phyloP scores from a whole-genome alignment of 1,140 invertebrate genomes.

The Propsilocerus akamusi region DNA sequence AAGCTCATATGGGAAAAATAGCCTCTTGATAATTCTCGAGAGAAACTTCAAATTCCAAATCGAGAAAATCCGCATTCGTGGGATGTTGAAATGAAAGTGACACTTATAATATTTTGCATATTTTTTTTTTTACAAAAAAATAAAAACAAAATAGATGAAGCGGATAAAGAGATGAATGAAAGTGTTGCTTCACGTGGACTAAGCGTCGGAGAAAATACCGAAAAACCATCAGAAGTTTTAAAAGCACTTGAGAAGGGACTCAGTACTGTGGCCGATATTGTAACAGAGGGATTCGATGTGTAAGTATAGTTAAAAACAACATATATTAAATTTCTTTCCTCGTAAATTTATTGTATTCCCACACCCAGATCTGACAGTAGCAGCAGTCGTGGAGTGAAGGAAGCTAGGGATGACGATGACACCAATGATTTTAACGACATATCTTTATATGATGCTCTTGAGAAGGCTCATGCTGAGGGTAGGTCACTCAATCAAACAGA shows the following conservation, averaged over 20 bases:
- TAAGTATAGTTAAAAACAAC: not conserved
- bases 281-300: not conserved
- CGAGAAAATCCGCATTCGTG: not conserved
- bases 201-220: not conserved
- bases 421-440: not conserved
- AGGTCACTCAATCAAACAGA: not conserved
- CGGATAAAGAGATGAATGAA: conserved; percentile 1
- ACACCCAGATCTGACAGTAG: too few species aligned
- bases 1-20: not conserved
- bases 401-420: not conserved
- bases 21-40: too few species aligned
- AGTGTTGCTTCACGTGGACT: not conserved
- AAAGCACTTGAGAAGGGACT: not conserved
- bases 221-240: not conserved
- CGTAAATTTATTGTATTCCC: too few species aligned
- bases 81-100: conserved; percentile 1
- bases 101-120: not conserved
- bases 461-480: not conserved
- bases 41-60: not conserved
- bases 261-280: not conserved
- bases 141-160: too few species aligned
- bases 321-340: not conserved
- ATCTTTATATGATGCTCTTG: not conserved
- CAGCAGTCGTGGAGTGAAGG: not conserved
- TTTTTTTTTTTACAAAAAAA: not conserved